phyloP scores from a whole-genome alignment of 2,113 vertebrate species.

The cattle (Bos taurus) region ARS-UCD2.0 NC_037357.1:55457001-55457500 shows the following conservation, averaged over 20 bases:
- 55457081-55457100: slow-evolving; percentile 27
- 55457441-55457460: slow-evolving; percentile 12
- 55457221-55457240: slow-evolving; percentile 53
- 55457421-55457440: slow-evolving; percentile 41
- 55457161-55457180: slow-evolving; percentile 26
- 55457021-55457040: slow-evolving; percentile 23
- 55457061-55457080: slow-evolving; percentile 18
- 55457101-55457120: slow-evolving; percentile 26
- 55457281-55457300: slow-evolving; percentile 35
- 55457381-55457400: slow-evolving; percentile 15
- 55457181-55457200: slow-evolving; percentile 17
- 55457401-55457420: slow-evolving; percentile 53
- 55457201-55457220: slow-evolving; percentile 50
- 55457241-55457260: slow-evolving; percentile 50
- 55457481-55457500: slow-evolving; percentile 19
- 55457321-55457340: slow-evolving; percentile 41
- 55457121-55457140: slow-evolving; percentile 15
- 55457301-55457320: slow-evolving; percentile 35
- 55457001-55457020: slow-evolving; percentile 28
- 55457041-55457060: not conserved
- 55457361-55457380: slow-evolving; percentile 27
- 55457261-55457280: slow-evolving; percentile 38
- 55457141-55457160: slow-evolving; percentile 40
- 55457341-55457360: slow-evolving; percentile 38
- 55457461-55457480: slow-evolving; percentile 23